Evolutionary conservation across 2,113 vertebrate species (phyloP).

Genomic region (Cervus canadensis): DNA sequence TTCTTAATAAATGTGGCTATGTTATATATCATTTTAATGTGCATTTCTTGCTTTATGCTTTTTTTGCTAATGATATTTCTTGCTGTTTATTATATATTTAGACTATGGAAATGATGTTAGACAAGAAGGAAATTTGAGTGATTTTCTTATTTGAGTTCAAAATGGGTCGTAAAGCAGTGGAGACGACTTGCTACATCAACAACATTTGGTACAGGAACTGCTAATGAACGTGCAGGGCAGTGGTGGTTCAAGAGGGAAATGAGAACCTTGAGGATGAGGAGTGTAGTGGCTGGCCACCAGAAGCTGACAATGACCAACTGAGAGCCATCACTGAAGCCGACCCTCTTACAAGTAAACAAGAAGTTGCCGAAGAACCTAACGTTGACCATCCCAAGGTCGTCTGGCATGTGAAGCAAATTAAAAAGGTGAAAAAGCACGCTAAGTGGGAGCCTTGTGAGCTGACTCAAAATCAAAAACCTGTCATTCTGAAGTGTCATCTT

Average conservation of each 20-base stretch:
- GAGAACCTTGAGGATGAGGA: neutral
- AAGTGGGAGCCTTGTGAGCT: neutral
- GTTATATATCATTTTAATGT: neutral
- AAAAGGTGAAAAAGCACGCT: neutral
- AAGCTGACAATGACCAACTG: neutral
- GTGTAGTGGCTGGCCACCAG: accelerated
- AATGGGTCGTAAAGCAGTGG: neutral
- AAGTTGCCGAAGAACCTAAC: neutral
- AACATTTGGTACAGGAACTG: neutral
- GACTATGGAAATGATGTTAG: neutral
- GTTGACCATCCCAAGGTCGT: accelerated
- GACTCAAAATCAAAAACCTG: neutral
- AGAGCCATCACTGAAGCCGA: neutral
- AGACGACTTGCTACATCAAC: neutral
- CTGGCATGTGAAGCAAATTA: neutral
- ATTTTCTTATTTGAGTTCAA: neutral
- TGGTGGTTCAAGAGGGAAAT: neutral
- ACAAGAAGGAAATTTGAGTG: neutral
- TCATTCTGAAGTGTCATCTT: neutral
- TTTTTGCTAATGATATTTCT: neutral
- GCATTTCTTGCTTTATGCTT: neutral
- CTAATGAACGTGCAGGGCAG: neutral
- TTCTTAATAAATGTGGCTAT: neutral
- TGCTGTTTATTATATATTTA: neutral
- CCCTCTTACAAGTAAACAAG: neutral